A percentile compares a stretch with the other conserved stretches of the same genome.
Evolutionary conservation across 2,113 vertebrate genomes (phyloP).

Genomic region (Montifringilla adamsi): DNA sequence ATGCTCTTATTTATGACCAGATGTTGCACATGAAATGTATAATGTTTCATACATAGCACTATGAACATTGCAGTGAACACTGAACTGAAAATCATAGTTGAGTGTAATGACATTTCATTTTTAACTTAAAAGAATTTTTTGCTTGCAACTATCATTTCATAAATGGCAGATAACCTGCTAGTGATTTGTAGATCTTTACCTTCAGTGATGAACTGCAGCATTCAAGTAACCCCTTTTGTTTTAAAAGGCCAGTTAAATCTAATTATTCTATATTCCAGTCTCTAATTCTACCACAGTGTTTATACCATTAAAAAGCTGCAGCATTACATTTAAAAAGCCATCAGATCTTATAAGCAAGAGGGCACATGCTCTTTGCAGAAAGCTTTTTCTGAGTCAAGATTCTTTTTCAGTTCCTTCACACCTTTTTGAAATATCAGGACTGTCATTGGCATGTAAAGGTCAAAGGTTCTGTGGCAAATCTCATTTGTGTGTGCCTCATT

Average conservation of each 20-base stretch:
- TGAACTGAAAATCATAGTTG: neutral
- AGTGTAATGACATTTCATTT: neutral
- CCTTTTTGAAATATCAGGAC: constrained; percentile 18
- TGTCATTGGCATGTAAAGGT: neutral
- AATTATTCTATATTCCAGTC: neutral
- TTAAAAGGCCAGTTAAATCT: neutral
- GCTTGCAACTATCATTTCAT: neutral
- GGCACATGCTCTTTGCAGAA: neutral
- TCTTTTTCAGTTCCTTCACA: neutral
- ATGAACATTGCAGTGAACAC: neutral
- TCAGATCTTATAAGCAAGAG: neutral
- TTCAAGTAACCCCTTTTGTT: neutral
- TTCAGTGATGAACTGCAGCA: neutral
- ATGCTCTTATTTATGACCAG: neutral
- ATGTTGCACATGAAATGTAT: neutral
- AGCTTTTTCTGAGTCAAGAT: neutral
- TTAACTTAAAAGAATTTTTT: neutral
- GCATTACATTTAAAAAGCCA: neutral
- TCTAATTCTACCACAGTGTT: neutral
- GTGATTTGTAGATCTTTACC: neutral
- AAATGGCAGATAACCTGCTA: neutral
- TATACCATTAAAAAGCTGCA: neutral
- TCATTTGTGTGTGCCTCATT: constrained; percentile 40
- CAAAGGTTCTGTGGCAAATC: neutral
- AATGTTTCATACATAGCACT: neutral